Conservation (phyloP, 1,140 invertebrate genomes). For the Carcinoscorpius rotundicauda region DNA sequence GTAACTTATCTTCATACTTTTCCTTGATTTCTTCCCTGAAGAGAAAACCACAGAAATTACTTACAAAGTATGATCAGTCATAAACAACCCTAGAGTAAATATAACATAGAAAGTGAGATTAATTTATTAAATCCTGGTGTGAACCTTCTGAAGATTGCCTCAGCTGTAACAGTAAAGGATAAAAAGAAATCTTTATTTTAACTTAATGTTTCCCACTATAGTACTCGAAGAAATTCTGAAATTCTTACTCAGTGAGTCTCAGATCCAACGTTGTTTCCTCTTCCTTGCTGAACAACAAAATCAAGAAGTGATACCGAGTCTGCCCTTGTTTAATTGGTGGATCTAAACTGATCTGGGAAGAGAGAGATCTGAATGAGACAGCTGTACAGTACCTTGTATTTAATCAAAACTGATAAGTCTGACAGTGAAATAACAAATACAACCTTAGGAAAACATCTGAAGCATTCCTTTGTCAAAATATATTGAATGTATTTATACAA, state of each 20-base stretch:
- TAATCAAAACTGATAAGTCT: too few relatives aligned
- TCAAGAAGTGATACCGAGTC: slow-evolving; percentile 86
- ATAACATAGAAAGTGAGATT: too few relatives aligned
- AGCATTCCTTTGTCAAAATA: slow-evolving; percentile 11
- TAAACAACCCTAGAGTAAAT: too few relatives aligned
- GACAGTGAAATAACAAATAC: slow-evolving; percentile 4
- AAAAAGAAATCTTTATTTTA: too few relatives aligned
- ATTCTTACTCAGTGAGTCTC: slow-evolving; percentile 69
- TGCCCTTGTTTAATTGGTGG: slow-evolving; percentile 99
- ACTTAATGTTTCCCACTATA: too few relatives aligned
- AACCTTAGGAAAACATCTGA: slow-evolving; percentile 11
- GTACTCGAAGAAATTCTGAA: too few relatives aligned
- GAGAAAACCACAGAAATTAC: slow-evolving; percentile 21
- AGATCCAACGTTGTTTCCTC: slow-evolving; percentile 87
- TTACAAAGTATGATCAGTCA: too few relatives aligned
- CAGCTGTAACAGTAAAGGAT: too few relatives aligned
- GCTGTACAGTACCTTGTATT: too few relatives aligned
- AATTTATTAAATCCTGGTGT: too few relatives aligned
- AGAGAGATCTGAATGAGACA: too few relatives aligned
- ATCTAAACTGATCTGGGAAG: slow-evolving; percentile 68
- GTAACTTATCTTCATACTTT: slow-evolving; percentile 87
- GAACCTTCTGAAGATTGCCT: too few relatives aligned
- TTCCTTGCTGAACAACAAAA: slow-evolving; percentile 78
- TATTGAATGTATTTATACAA: background rate
- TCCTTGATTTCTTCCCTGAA: slow-evolving; percentile 73